Conservation (phyloP, 2,797 vertebrate species). For the Melanotaenia nigrans region DNA sequence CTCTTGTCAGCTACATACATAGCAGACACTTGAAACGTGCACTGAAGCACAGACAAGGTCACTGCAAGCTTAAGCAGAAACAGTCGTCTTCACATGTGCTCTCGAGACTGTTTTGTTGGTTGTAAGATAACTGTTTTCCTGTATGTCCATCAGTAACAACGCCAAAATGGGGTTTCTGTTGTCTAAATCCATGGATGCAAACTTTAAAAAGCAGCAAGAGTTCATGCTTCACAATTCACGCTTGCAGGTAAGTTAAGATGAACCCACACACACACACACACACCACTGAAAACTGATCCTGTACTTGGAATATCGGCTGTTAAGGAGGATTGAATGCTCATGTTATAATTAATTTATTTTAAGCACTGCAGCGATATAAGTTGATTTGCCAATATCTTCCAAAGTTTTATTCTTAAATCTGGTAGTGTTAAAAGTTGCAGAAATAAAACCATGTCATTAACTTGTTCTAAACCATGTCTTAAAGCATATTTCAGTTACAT, state of each 20-base stretch:
- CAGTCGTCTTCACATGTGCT: background rate
- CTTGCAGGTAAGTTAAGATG: slow-evolving; percentile 83
- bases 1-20: background rate
- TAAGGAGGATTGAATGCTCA: no score
- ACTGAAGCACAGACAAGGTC: background rate
- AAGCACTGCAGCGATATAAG: no score
- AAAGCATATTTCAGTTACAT: no score
- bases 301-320: no score
- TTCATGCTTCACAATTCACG: slow-evolving; percentile 85
- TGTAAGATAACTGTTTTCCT: background rate
- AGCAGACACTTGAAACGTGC: background rate
- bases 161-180: slow-evolving; percentile 81
- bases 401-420: no score
- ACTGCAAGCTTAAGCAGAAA: background rate
- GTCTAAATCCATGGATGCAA: slow-evolving; percentile 87
- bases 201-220: slow-evolving; percentile 86
- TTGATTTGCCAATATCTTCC: no score
- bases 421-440: no score
- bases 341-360: no score
- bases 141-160: slow-evolving; percentile 11
- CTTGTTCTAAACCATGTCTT: no score
- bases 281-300: background rate
- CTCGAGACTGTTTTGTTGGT: background rate
- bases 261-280: background rate
- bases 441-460: no score